A percentile compares a stretch with the other conserved stretches of the same genome.
Evolutionary conservation across 1,140 invertebrate species (phyloP).

Genomic region (Lepidotrigona ventralis): DNA sequence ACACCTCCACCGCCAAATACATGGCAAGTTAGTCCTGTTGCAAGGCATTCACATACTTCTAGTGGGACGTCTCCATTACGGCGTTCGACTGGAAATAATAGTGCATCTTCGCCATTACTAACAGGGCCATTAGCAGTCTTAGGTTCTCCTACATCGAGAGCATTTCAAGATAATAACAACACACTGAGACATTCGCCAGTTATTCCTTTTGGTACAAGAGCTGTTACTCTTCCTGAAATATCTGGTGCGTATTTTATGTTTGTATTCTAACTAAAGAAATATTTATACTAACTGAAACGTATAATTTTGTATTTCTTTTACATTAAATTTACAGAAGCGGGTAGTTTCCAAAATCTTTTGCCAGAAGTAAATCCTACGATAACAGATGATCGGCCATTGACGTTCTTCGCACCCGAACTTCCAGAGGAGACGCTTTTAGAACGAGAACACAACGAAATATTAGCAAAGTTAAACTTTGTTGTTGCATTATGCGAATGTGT

Average conservation of each 20-base stretch:
- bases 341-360: slow-evolving; percentile 82
- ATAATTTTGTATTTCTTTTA: background rate
- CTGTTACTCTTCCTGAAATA: slow-evolving; percentile 89
- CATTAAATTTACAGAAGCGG: slow-evolving; percentile 77
- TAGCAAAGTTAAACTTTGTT: slow-evolving; percentile 96
- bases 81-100: slow-evolving; percentile 81
- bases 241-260: slow-evolving; percentile 72
- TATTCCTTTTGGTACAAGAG: slow-evolving; percentile 86
- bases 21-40: slow-evolving; percentile 88
- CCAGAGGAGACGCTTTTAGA: slow-evolving; percentile 97
- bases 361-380: slow-evolving; percentile 78
- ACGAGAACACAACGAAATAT: slow-evolving; percentile 95
- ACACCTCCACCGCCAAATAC: slow-evolving; percentile 89
- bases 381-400: slow-evolving; percentile 83
- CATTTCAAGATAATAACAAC: slow-evolving; percentile 82
- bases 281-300: slow-evolving; percentile 6
- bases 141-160: slow-evolving; percentile 83
- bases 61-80: slow-evolving; percentile 85
- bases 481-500: slow-evolving; percentile 94
- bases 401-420: slow-evolving; percentile 93
- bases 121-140: slow-evolving; percentile 82
- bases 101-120: slow-evolving; percentile 86
- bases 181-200: slow-evolving; percentile 82
- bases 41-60: slow-evolving; percentile 81
- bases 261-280: background rate